Base-by-base conservation (phyloP, 2,888 invertebrate species). In the Napeogenes sylphis region DNA sequence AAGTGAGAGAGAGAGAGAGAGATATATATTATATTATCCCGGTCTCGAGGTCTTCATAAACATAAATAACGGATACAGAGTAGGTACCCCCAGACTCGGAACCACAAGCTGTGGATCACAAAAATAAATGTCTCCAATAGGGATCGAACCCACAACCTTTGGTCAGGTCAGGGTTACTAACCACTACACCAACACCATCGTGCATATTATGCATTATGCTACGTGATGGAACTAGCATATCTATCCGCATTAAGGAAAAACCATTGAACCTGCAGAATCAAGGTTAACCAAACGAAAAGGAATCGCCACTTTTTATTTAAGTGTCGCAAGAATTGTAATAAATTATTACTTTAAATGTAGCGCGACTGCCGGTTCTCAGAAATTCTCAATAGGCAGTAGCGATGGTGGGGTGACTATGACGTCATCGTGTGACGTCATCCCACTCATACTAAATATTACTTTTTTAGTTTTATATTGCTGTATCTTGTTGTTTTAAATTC, bases 351-450 rank as follows among this genome's bases (percentile, higher is more conserved):
- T 70, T 72, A 73, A 67, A 70, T 70, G 70, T 71, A 71, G 75
- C 70, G 71, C 74, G 73, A 71, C 72, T 71, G 75, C 68, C 73
- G 66, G 78, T 84, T 83, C 81, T 75, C 74, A 75, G 81, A 83
- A 82, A 77, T 77, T 68, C 68, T 73, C 75, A 70, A 73, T 63
- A 70, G 68, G 73, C 70, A 70, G 73, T 45, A 73, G 69, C 64
- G 68, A 67, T 68, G 71, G 71, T 12, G 73, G 74, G 73, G 72
- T 71, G 67, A 62, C 51, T 54, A 67, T 82, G 81, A 83, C 83
- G 83, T 81, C 82, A 82, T 66, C n/a, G 59, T 42, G 72, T 87
- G 85, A 87, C 88, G 87, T 88, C 84, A 87, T 71, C 65, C 63
- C 58, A 42, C 69, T 80, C 79, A 75, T 73, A 76, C 78, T 76